Percentiles rank a stretch among this genome's conserved stretches.
phyloP scores from a whole-genome alignment of 1,140 invertebrate genomes.

The Anoplolepis gracilipes region DNA sequence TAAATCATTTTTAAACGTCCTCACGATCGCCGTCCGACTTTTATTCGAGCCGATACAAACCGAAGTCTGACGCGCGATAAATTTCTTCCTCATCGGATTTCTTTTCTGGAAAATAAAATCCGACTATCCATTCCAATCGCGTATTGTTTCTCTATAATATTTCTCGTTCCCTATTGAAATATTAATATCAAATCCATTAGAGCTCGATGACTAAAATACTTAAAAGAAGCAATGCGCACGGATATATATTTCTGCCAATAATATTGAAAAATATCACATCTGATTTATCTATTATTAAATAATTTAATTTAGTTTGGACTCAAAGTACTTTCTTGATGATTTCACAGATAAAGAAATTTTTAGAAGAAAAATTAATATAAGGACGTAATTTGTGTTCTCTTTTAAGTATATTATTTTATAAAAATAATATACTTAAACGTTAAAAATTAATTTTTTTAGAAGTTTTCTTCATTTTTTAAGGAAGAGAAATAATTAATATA shows the following conservation, averaged over 20 bases:
- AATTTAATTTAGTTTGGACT: no score
- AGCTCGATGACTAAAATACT: neutral
- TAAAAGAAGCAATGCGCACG: neutral
- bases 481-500: neutral
- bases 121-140: neutral
- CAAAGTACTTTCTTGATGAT: neutral
- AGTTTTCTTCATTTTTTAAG: neutral
- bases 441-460: neutral
- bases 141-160: no score
- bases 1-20: conserved; percentile 81
- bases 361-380: neutral
- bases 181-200: conserved; percentile 20
- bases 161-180: neutral
- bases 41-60: conserved; percentile 74
- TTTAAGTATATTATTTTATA: neutral
- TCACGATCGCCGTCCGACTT: conserved; percentile 75
- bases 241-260: neutral
- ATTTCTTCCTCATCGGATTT: conserved; percentile 36
- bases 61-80: conserved; percentile 60
- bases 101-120: conserved; percentile 5
- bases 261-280: neutral
- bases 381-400: neutral
- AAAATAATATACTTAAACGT: no score
- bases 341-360: neutral
- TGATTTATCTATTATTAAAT: no score